Evolutionary conservation across 1,140 invertebrate species (phyloP), one percentile per base, ranked within the genome.

Genomic region (Drosophila nigromelanica): DNA sequence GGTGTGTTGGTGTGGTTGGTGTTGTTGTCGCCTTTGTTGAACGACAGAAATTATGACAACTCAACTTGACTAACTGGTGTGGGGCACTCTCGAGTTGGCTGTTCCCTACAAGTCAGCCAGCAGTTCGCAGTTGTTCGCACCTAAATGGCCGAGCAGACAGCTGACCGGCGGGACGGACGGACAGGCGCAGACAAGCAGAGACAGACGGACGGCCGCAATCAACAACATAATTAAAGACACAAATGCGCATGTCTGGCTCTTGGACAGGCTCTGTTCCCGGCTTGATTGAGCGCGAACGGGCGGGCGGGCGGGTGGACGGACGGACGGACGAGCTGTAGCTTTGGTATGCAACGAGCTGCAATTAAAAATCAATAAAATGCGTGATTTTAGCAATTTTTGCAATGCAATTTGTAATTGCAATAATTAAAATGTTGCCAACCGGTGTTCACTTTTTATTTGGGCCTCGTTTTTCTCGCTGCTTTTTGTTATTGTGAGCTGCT

Each of bases 361-460:
- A 89, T 89, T 89, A 89, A 89, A 89, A 89, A 89, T 89, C 83
- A 89, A 89, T 89, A 89, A 89, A 89, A 89, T 89, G 83, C 85
- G 83, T 89, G 83, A 89, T 89, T 89, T 89, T 80, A 83, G 83
- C 70, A 89, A 87, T 87, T 89, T 87, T 78, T 78, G 75, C 82
- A 82, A 67, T 76, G 82, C 83, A 87, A 87, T 87, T 82, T 87
- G 82, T 87, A 87, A 87, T 87, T 87, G 82, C 83, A 69, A 87
- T 83, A 89, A 87, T 89, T 89, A 87, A 87, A 89, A 77, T 77
- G 81, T 86, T 76, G 78, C 35, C 60, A 60, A 37, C 35, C 18
- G 10, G n/a, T 24, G 58, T 39, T 58, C 21, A 33, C 24, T 40
- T 24, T 51, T 42, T 27, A 6, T 27, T 27, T 27, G 27, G 5